Evolutionary conservation across 2,888 invertebrate genomes (phyloP), one percentile per base, ranked within the genome.

Genomic region (Theristus sp.): DNA sequence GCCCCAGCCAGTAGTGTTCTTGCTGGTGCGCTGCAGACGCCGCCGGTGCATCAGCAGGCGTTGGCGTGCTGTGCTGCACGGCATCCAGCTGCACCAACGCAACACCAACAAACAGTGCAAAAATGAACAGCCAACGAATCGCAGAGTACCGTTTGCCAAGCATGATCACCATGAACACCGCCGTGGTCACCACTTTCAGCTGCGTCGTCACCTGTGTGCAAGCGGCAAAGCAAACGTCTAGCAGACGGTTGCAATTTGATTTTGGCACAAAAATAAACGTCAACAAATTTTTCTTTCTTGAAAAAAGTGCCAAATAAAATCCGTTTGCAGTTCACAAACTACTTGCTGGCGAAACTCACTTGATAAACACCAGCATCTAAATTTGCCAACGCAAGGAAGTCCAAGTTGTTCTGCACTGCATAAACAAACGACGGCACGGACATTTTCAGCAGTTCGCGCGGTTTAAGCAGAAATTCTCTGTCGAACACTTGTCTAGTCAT

Each of bases 151-250:
- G 65, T 13, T 71, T 61, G 2, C 71, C 69, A n/a, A 73, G 67
- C 62, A 73, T 72, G 24, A 65, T 56, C 62, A 70, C 68, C 73
- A 73, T 73, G 65, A 73, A 73, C 13, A 73, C 58, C n/a, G 73
- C 73, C 1, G 73, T 74, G 25, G 73, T 70, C 52, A 74, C 71
- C 30, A 73, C 71, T 65, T 73, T 73, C 59, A 73, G 65, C 62
- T 73, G 73, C 20, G 67, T 70, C n/a, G 72, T 72, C 30, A 73
- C 73, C 64, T 64, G 53, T 20, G 38, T 38, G 38, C 2, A 46
- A 22, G 46, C 46, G 46, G 22, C 46, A 13, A 46, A 46, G n/a
- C 46, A 13, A 17, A 22, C 46, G 56, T 20, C 56, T 61, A 61
- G n/a, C 56, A 1, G 46, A 47, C 72, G 22, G 68, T 70, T 22